Conservation (phyloP, 2,888 invertebrate genomes). For the Pachycephus smyrnensis region DNA sequence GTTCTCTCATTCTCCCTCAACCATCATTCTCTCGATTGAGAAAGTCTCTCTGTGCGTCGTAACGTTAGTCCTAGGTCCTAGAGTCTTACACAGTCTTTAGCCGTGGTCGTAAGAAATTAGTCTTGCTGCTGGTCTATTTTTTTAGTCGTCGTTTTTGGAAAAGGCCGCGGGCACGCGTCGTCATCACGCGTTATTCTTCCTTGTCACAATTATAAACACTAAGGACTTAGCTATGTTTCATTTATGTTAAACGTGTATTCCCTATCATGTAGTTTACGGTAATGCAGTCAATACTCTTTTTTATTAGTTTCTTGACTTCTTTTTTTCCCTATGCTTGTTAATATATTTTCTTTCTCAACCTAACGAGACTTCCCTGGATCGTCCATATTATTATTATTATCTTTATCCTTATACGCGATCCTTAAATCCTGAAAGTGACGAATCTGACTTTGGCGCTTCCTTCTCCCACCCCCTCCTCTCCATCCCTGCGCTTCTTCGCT, state of each 20-base stretch:
- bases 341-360: conserved; percentile 25
- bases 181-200: conserved; percentile 41
- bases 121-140: no score
- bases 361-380: conserved; percentile 42
- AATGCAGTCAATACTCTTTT: conserved; percentile 48
- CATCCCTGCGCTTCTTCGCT: no score
- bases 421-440: conserved; percentile 3
- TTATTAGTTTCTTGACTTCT: conserved; percentile 11
- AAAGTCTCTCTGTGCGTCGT: no score
- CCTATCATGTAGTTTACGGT: conserved; percentile 43
- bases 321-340: conserved; percentile 30
- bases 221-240: conserved; percentile 53
- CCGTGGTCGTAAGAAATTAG: no score
- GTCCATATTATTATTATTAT: conserved; percentile 12
- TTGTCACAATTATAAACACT: conserved; percentile 43
- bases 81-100: no score
- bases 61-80: no score
- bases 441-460: conserved; percentile 17
- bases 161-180: conserved; percentile 46
- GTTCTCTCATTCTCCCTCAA: conserved; percentile 21
- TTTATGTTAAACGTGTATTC: conserved; percentile 41
- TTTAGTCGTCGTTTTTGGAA: conserved; percentile 48
- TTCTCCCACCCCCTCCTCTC: background rate
- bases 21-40: background rate
- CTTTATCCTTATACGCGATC: conserved; percentile 13